These are phyloP conservation scores for Sturnus vulgaris DNA, from an alignment of 2,113 vertebrate genomes.

Conservation along the genomic window DNA sequence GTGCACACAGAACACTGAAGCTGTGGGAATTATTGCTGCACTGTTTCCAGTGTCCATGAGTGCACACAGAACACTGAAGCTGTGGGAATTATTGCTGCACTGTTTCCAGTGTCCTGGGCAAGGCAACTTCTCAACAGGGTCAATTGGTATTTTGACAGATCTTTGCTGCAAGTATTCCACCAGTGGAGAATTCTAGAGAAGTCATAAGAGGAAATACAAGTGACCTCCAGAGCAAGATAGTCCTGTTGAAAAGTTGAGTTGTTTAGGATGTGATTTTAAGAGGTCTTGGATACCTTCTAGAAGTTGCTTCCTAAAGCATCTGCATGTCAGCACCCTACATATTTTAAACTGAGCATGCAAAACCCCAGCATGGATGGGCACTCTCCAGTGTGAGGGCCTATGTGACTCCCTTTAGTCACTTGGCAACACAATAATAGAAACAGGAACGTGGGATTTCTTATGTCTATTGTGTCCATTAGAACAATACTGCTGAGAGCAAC, in stretches of 20 bases:
- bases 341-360: not conserved
- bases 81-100: not conserved
- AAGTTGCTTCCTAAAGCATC: not conserved
- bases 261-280: not conserved
- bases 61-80: not conserved
- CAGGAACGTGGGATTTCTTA: not conserved
- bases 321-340: not conserved
- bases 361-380: not conserved
- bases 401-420: not conserved
- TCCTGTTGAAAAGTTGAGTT: not conserved
- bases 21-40: no score
- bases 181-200: not conserved
- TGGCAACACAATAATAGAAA: conserved; percentile 33
- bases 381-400: not conserved
- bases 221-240: not conserved
- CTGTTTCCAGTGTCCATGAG: no score
- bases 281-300: not conserved
- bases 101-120: not conserved
- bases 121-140: not conserved
- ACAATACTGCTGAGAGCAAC: conserved; percentile 34
- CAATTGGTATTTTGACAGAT: not conserved
- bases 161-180: not conserved
- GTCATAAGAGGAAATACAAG: not conserved
- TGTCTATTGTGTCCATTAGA: conserved; percentile 46
- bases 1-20: no score